These are phyloP conservation scores for Synanthedon formicaeformis DNA, from an alignment of 2,888 invertebrate genomes.

Conservation along the genomic window DNA sequence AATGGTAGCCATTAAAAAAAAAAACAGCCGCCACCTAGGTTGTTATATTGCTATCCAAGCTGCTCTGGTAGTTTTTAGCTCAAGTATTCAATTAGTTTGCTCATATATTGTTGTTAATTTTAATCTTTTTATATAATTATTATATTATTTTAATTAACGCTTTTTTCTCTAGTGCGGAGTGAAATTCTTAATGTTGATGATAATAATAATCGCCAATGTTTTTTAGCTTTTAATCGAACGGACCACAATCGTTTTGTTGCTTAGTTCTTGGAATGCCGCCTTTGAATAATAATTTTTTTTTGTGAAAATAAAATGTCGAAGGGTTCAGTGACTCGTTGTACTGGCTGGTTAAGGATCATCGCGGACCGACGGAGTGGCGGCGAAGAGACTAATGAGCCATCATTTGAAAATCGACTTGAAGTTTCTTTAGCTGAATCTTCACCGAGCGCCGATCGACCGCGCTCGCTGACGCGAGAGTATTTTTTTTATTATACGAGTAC, in stretches of 20 bases:
- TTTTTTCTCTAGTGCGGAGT: conserved; percentile 28
- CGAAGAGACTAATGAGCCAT: too few species aligned
- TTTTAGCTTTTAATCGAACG: conserved; percentile 33
- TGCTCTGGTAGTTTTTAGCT: conserved; percentile 65
- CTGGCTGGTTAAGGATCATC: too few species aligned
- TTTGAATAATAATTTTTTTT: not conserved
- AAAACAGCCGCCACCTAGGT: conserved; percentile 33
- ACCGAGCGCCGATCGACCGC: too few species aligned
- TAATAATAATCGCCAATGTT: conserved; percentile 41
- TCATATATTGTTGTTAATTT: conserved; percentile 65
- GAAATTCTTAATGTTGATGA: conserved; percentile 36
- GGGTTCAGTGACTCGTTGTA: too few species aligned
- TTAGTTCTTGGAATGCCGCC: conserved; percentile 13
- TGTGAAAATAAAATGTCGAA: too few species aligned
- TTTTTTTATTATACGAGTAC: too few species aligned
- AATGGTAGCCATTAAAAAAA: conserved; percentile 54
- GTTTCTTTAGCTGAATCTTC: too few species aligned
- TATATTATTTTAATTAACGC: conserved; percentile 1
- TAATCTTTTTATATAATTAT: conserved; percentile 8
- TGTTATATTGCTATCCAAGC: conserved; percentile 50
- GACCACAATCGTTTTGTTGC: conserved; percentile 28
- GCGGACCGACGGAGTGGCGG: too few species aligned
- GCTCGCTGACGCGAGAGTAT: too few species aligned
- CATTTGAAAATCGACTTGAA: too few species aligned
- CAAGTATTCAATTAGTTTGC: conserved; percentile 64